phyloP scores from a whole-genome alignment of 1,140 invertebrate genomes.

The Pectinophora gossypiella region DNA sequence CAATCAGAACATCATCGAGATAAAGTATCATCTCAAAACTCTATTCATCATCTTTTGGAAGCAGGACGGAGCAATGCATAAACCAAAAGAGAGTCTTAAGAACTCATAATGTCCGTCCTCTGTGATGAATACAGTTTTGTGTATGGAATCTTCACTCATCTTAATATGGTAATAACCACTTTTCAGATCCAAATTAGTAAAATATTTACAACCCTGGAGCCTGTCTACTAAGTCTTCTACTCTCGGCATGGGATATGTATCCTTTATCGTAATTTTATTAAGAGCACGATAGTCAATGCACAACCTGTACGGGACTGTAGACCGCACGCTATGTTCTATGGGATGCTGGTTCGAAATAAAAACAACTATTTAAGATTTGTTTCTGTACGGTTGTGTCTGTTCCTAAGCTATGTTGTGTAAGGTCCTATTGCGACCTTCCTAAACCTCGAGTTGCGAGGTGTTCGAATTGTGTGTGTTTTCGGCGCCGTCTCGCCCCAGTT shows the following conservation, averaged over 20 bases:
- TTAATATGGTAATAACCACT: background rate
- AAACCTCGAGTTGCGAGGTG: too few relatives aligned
- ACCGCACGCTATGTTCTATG: too few relatives aligned
- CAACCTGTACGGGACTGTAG: too few relatives aligned
- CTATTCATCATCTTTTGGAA: slow-evolving; percentile 14
- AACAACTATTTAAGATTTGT: too few relatives aligned
- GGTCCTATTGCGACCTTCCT: too few relatives aligned
- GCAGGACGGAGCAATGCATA: slow-evolving; percentile 8
- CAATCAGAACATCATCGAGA: slow-evolving; percentile 25
- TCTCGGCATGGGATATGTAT: too few relatives aligned
- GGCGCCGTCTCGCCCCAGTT: too few relatives aligned
- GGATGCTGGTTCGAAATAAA: too few relatives aligned
- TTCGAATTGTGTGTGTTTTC: too few relatives aligned
- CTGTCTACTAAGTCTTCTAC: background rate
- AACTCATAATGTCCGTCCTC: slow-evolving; percentile 36
- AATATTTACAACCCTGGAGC: background rate
- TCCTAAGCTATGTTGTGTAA: too few relatives aligned
- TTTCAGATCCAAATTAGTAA: slow-evolving; percentile 4
- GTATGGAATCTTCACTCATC: slow-evolving; percentile 20
- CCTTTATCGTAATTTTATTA: background rate
- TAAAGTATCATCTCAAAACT: slow-evolving; percentile 20
- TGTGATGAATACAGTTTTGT: slow-evolving; percentile 30
- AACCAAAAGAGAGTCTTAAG: slow-evolving; percentile 21
- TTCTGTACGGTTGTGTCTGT: too few relatives aligned
- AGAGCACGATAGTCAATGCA: slow-evolving; percentile 5